Conservation (phyloP, 2,113 vertebrate species). For the Sminthopsis crassicaudata region DNA sequence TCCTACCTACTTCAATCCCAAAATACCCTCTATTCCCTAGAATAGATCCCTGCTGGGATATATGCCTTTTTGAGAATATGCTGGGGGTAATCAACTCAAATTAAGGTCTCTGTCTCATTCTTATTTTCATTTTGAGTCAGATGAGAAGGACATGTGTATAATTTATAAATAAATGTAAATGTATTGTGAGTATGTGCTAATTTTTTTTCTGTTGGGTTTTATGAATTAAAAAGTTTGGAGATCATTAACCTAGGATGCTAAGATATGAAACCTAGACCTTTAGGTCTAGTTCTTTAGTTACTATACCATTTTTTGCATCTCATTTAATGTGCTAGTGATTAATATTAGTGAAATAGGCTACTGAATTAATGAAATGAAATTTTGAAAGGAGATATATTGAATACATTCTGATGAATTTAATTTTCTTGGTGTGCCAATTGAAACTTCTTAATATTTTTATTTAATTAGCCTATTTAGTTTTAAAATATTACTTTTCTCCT, state of each 20-base stretch:
- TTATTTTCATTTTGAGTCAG: background rate
- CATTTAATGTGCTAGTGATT: background rate
- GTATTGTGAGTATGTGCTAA: background rate
- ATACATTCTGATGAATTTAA: conserved; percentile 42
- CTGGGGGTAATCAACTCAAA: background rate
- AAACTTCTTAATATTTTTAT: background rate
- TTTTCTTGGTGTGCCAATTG: background rate
- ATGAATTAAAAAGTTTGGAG: background rate
- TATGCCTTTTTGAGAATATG: background rate
- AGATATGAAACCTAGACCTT: background rate
- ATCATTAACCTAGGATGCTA: background rate
- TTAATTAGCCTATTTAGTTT: background rate
- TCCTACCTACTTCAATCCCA: too few relatives aligned
- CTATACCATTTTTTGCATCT: background rate
- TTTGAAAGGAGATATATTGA: background rate
- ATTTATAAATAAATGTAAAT: background rate
- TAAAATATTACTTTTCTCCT: background rate
- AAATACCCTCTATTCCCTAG: background rate
- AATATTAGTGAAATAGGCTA: background rate
- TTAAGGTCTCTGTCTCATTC: background rate
- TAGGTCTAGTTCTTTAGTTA: background rate
- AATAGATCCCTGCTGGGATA: background rate
- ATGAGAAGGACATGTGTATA: background rate
- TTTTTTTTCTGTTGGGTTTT: background rate
- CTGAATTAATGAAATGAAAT: conserved; percentile 37